A percentile compares a stretch with the other conserved stretches of the same genome.
Conservation (phyloP, 2,888 invertebrate species). For the Epinotia brunnichana region DNA sequence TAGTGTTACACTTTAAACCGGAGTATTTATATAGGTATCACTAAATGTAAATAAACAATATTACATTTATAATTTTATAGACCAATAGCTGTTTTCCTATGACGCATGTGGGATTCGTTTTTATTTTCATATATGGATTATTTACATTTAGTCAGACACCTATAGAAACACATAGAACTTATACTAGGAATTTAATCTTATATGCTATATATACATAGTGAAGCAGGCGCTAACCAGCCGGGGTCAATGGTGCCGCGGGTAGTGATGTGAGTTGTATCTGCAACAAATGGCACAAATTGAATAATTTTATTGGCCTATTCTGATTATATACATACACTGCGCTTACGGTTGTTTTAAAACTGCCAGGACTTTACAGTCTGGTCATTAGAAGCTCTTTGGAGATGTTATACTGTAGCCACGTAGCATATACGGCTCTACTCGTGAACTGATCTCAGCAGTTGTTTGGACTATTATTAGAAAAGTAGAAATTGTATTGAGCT, state of each 20-base stretch:
- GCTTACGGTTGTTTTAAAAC: too few species aligned
- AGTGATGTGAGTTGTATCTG: constrained; percentile 77
- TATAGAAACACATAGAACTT: constrained; percentile 17
- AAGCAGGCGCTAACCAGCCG: constrained; percentile 57
- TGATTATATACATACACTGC: too few species aligned
- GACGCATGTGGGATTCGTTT: neutral
- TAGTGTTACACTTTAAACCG: constrained; percentile 25
- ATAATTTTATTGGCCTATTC: neutral
- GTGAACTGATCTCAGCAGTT: too few species aligned
- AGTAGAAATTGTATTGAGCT: too few species aligned
- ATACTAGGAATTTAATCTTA: constrained; percentile 58
- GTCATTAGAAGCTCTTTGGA: too few species aligned
- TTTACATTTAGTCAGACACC: constrained; percentile 21
- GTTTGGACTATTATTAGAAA: too few species aligned
- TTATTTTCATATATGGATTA: neutral
- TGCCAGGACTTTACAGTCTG: too few species aligned
- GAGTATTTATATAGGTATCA: constrained; percentile 14
- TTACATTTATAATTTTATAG: neutral
- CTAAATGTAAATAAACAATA: constrained; percentile 20
- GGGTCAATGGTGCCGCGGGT: constrained; percentile 79
- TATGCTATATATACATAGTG: constrained; percentile 66
- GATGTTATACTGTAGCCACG: too few species aligned
- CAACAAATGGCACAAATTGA: constrained; percentile 19
- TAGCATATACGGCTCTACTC: too few species aligned
- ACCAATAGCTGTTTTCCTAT: neutral